phyloP scores from a whole-genome alignment of 2,113 vertebrate species.

The Pluvialis apricaria region DNA sequence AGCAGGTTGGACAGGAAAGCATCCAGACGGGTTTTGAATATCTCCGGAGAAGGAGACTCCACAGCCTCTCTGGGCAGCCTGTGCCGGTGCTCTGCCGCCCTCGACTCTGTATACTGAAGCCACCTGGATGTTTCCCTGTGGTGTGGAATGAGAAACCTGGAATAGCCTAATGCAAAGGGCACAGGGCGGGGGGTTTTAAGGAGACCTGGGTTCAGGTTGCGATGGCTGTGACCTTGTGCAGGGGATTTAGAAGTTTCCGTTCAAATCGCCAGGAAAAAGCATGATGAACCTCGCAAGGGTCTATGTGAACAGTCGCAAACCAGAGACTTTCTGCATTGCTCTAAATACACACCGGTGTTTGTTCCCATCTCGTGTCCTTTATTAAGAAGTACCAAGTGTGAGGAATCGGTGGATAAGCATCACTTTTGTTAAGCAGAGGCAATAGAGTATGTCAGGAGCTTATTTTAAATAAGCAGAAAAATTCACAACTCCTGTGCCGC shows the following conservation, averaged over 20 bases:
- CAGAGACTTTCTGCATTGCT: rapidly evolving
- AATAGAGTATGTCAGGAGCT: background rate
- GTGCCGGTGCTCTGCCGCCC: too few relatives aligned
- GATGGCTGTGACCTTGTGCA: background rate
- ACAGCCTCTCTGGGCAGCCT: too few relatives aligned
- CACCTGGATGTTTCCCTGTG: rapidly evolving
- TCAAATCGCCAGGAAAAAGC: background rate
- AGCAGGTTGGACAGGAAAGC: too few relatives aligned
- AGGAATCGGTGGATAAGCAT: rapidly evolving
- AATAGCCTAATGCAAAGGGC: rapidly evolving
- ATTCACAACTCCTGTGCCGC: background rate
- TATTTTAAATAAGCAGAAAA: background rate
- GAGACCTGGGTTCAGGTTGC: rapidly evolving
- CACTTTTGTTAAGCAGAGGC: background rate
- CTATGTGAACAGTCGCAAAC: background rate
- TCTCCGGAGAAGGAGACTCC: too few relatives aligned
- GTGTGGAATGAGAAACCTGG: background rate
- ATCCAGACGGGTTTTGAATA: too few relatives aligned
- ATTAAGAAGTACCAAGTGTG: background rate
- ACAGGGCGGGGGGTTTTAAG: background rate
- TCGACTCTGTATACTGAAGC: background rate
- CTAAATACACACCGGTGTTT: rapidly evolving
- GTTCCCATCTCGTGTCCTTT: background rate
- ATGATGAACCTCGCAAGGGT: background rate
- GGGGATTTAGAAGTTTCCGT: background rate